Conservation (phyloP, 2,888 invertebrate genomes). For the Escarpia spicata region DNA sequence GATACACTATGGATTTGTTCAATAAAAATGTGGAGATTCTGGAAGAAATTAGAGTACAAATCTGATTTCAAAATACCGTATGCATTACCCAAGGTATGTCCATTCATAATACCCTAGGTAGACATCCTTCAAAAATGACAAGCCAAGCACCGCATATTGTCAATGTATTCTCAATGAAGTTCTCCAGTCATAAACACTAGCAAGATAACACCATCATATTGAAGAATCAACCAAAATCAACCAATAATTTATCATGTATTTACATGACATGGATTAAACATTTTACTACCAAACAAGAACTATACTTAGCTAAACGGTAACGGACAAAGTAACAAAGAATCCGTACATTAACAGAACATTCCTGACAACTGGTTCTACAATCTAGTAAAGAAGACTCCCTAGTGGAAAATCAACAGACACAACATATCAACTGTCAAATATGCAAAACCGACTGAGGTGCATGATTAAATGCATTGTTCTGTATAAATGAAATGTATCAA, state of each 20-base stretch:
- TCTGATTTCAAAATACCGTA: too few relatives aligned
- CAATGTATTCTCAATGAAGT: neutral
- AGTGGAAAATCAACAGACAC: neutral
- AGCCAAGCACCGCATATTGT: neutral
- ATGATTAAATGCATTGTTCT: neutral
- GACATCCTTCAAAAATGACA: neutral
- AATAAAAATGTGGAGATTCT: too few relatives aligned
- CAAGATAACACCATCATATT: neutral
- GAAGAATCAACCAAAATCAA: neutral
- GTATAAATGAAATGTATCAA: conserved; percentile 1
- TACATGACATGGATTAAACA: neutral
- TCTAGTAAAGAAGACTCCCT: neutral
- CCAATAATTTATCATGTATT: neutral
- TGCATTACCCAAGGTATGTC: too few relatives aligned
- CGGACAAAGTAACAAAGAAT: neutral
- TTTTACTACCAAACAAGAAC: neutral
- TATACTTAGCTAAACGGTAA: neutral
- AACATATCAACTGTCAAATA: neutral
- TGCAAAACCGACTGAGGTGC: neutral
- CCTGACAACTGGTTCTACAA: neutral
- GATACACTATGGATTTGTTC: too few relatives aligned
- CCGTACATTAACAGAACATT: neutral
- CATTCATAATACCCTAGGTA: neutral
- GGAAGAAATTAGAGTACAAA: too few relatives aligned
- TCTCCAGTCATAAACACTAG: neutral